Conservation (phyloP, 2,888 invertebrate genomes). For the Nasonovia ribisnigri region DNA sequence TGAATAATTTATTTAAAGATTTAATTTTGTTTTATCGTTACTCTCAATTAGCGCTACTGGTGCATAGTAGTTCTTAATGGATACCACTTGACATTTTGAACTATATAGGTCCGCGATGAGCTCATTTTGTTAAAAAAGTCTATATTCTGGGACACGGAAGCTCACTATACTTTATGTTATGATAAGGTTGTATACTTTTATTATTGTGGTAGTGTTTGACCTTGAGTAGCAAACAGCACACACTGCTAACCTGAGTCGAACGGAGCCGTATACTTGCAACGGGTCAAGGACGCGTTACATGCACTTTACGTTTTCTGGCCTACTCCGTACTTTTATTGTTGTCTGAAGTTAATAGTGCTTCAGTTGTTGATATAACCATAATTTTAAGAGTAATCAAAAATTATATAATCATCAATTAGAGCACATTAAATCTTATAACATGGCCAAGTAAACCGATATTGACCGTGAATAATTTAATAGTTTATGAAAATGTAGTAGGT, state of each 20-base stretch:
- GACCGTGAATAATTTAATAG: background rate
- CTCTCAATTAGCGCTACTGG: background rate
- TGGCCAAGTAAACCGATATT: background rate
- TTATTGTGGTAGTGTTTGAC: background rate
- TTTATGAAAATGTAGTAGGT: background rate
- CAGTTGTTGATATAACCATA: background rate
- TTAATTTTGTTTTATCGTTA: background rate
- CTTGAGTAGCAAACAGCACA: background rate
- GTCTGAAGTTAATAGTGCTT: background rate
- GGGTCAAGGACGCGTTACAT: slow-evolving; percentile 1
- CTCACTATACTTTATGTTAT: background rate
- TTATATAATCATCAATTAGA: background rate
- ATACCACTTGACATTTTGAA: background rate
- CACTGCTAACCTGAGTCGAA: background rate
- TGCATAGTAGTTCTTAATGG: background rate
- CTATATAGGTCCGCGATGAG: background rate
- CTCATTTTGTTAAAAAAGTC: background rate
- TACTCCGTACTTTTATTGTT: background rate
- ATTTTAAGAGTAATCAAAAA: background rate
- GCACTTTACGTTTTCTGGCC: background rate
- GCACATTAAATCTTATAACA: background rate
- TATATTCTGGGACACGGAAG: background rate
- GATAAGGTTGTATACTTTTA: background rate
- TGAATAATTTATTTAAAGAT: background rate
- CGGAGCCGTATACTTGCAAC: background rate